Conservation (phyloP, 2,113 vertebrate genomes). For the Motacilla alba region DNA sequence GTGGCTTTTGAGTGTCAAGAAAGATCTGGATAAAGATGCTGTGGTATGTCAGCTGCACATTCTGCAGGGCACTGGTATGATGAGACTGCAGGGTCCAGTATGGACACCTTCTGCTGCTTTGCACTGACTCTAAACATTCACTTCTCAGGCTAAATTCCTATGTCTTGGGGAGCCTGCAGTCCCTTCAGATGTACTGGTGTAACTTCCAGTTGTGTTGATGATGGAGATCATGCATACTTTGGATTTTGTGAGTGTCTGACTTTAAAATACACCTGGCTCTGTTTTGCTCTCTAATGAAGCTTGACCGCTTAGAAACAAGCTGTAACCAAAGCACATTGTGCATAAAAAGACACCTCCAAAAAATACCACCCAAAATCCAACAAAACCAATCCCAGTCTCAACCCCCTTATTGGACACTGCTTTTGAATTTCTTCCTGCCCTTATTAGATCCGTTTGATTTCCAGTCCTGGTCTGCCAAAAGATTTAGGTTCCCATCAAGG, state of each 20-base stretch:
- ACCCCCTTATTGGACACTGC: background rate
- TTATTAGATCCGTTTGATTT: background rate
- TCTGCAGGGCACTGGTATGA: background rate
- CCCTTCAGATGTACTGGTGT: background rate
- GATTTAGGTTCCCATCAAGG: background rate
- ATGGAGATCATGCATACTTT: background rate
- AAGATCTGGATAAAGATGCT: background rate
- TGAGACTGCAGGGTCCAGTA: background rate
- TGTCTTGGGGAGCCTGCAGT: background rate
- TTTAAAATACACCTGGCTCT: conserved; percentile 37
- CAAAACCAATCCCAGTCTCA: background rate
- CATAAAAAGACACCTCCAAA: background rate
- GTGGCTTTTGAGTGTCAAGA: background rate
- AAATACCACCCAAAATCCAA: background rate
- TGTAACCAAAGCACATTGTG: background rate
- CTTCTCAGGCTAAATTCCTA: background rate
- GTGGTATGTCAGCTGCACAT: background rate
- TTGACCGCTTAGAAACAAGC: conserved; percentile 19
- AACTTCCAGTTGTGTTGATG: background rate
- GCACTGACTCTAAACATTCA: background rate
- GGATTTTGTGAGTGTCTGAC: background rate
- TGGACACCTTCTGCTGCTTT: background rate
- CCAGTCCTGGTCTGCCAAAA: conserved; percentile 6
- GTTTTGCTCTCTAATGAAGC: conserved; percentile 28
- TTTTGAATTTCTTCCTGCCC: conserved; percentile 46